phyloP scores from a whole-genome alignment of 2,113 vertebrate genomes.

The Rhinoptilus africanus region DNA sequence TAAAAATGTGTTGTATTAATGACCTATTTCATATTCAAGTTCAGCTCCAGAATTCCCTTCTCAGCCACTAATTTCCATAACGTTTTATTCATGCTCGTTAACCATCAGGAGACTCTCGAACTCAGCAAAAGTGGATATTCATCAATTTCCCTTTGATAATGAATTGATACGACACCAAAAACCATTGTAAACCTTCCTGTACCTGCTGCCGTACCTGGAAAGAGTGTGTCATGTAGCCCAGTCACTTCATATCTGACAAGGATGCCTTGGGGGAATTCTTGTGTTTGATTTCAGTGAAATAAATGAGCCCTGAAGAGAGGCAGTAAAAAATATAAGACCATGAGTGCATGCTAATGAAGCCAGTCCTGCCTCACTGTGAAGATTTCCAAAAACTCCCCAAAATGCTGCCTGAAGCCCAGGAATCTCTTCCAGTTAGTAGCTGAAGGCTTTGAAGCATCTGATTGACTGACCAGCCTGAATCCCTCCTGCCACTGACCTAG shows the following conservation, averaged over 20 bases:
- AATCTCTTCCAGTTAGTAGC: not conserved
- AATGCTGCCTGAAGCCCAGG: not conserved
- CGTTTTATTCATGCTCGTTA: constrained; percentile 12
- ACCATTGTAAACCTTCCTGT: not conserved
- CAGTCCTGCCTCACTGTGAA: not conserved
- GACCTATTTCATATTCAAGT: constrained; percentile 48
- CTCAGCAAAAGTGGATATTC: constrained; percentile 47
- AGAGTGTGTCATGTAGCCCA: not conserved
- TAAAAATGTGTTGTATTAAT: not conserved
- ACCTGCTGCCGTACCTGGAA: constrained; percentile 27
- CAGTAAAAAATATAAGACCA: constrained; percentile 34
- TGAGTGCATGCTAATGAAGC: not conserved
- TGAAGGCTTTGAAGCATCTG: not conserved
- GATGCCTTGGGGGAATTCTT: constrained; percentile 24
- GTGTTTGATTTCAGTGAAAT: constrained; percentile 46
- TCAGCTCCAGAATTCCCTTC: constrained; percentile 32
- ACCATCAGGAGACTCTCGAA: constrained; percentile 34
- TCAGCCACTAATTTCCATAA: constrained; percentile 23
- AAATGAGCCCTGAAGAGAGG: constrained; percentile 55
- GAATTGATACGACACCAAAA: not conserved
- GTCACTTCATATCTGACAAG: constrained; percentile 12
- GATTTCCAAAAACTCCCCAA: not conserved
- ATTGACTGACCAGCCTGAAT: not conserved
- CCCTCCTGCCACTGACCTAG: not conserved
- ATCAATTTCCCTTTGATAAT: constrained; percentile 43